phyloP scores from a whole-genome alignment of 2,113 vertebrate genomes.

The Sceloporus tristichus region DNA sequence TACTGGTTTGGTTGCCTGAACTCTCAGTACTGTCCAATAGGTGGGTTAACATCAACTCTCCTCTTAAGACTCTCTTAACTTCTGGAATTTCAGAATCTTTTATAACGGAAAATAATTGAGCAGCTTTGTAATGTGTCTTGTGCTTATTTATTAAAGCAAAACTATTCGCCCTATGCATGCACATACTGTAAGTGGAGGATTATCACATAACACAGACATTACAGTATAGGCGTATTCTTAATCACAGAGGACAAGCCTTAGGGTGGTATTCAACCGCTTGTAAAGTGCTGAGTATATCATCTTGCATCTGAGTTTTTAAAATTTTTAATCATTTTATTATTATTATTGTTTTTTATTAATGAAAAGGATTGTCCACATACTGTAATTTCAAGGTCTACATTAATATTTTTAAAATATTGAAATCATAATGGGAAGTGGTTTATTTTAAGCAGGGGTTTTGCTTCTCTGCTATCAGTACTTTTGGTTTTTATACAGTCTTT shows the following conservation, averaged over 20 bases:
- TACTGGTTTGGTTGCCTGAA: too few species aligned
- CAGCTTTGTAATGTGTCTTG: too few species aligned
- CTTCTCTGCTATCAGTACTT: not conserved
- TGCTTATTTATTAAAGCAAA: too few species aligned
- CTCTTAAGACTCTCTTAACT: too few species aligned
- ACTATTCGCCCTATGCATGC: too few species aligned
- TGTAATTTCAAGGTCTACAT: not conserved
- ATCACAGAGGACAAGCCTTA: not conserved
- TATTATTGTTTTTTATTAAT: too few species aligned
- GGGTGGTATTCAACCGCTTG: not conserved
- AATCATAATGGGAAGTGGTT: not conserved
- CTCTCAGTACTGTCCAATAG: too few species aligned
- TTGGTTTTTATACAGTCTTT: not conserved
- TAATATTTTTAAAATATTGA: not conserved
- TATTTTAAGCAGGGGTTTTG: not conserved
- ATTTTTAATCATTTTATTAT: not conserved
- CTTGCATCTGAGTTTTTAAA: not conserved
- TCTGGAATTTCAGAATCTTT: too few species aligned
- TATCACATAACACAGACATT: too few species aligned
- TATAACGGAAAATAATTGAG: too few species aligned
- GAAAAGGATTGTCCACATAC: not conserved
- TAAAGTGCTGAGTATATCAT: not conserved
- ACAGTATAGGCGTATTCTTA: not conserved
- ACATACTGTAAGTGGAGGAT: too few species aligned
- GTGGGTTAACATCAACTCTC: too few species aligned